Percentiles rank a stretch among this genome's conserved stretches.
phyloP scores from a whole-genome alignment of 1,140 invertebrate species.

The Drosophila pandora region DNA sequence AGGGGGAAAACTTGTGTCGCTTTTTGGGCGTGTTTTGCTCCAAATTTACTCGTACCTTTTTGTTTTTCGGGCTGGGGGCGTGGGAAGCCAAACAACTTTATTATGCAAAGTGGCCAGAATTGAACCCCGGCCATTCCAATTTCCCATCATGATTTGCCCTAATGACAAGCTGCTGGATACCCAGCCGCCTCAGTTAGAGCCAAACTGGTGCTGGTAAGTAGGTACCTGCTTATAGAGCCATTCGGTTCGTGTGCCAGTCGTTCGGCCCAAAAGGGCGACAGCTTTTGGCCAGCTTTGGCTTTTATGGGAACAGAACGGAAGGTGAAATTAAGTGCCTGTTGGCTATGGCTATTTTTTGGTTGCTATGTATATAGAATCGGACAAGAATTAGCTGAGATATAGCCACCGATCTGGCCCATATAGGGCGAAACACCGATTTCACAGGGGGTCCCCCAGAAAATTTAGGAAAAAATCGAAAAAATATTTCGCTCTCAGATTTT shows the following conservation, averaged over 20 bases:
- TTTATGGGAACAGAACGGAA: slow-evolving; percentile 23
- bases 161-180: slow-evolving; percentile 36
- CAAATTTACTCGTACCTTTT: slow-evolving; percentile 21
- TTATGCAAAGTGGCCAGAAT: slow-evolving; percentile 67
- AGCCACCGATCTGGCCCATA: too few species aligned
- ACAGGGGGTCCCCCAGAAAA: too few species aligned
- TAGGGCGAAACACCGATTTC: too few species aligned
- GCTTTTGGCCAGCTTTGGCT: slow-evolving; percentile 6
- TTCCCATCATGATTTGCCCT: slow-evolving; percentile 60
- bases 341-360: too few species aligned
- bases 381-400: too few species aligned
- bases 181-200: not conserved
- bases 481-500: too few species aligned
- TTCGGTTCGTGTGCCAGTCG: slow-evolving; percentile 27
- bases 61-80: slow-evolving; percentile 33
- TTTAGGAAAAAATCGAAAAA: too few species aligned
- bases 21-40: slow-evolving; percentile 27
- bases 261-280: slow-evolving; percentile 26
- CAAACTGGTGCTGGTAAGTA: slow-evolving; percentile 5
- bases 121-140: slow-evolving; percentile 16
- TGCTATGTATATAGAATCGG: too few species aligned
- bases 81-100: slow-evolving; percentile 70
- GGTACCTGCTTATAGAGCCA: slow-evolving; percentile 13
- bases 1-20: slow-evolving; percentile 46
- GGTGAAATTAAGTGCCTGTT: not conserved